These are phyloP conservation scores for Drosophila borealis DNA, from an alignment of 2,888 invertebrate genomes.

Conservation along the genomic window DNA sequence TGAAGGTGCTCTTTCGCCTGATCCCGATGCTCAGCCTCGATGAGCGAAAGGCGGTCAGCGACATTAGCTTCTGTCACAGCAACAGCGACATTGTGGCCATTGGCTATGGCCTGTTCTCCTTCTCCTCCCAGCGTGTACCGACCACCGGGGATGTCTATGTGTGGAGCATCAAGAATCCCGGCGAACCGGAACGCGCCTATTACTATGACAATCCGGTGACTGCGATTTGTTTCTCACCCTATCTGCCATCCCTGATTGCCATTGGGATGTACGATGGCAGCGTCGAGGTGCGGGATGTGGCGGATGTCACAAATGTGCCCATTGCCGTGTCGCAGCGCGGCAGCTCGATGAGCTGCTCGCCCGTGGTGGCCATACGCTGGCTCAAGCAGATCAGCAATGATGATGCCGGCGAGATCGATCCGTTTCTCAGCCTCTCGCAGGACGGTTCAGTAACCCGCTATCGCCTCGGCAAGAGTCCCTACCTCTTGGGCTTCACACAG, in stretches of 20 bases:
- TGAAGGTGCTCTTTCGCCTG: slow-evolving; percentile 89
- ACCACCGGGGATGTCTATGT: slow-evolving; percentile 88
- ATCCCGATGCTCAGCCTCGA: slow-evolving; percentile 85
- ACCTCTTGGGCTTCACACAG: slow-evolving; percentile 87
- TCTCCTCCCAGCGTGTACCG: slow-evolving; percentile 85
- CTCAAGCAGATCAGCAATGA: slow-evolving; percentile 77
- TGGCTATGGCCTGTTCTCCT: slow-evolving; percentile 89
- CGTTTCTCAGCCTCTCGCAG: slow-evolving; percentile 87
- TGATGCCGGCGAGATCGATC: slow-evolving; percentile 85
- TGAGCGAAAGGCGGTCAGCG: slow-evolving; percentile 86
- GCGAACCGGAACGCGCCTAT: slow-evolving; percentile 90
- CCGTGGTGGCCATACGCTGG: slow-evolving; percentile 90
- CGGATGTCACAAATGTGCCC: slow-evolving; percentile 85
- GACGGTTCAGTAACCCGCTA: slow-evolving; percentile 88
- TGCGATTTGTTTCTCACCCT: slow-evolving; percentile 89
- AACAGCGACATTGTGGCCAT: slow-evolving; percentile 91
- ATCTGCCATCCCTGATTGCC: slow-evolving; percentile 89
- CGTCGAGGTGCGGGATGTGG: slow-evolving; percentile 90
- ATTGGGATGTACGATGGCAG: slow-evolving; percentile 91
- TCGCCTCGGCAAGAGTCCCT: slow-evolving; percentile 86
- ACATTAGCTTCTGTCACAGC: slow-evolving; percentile 88
- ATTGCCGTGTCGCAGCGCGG: slow-evolving; percentile 87
- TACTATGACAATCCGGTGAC: slow-evolving; percentile 88
- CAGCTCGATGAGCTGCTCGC: slow-evolving; percentile 87
- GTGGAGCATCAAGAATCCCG: slow-evolving; percentile 93